Conservation (phyloP, 1,140 invertebrate genomes). For the Latrodectus geometricus region DNA sequence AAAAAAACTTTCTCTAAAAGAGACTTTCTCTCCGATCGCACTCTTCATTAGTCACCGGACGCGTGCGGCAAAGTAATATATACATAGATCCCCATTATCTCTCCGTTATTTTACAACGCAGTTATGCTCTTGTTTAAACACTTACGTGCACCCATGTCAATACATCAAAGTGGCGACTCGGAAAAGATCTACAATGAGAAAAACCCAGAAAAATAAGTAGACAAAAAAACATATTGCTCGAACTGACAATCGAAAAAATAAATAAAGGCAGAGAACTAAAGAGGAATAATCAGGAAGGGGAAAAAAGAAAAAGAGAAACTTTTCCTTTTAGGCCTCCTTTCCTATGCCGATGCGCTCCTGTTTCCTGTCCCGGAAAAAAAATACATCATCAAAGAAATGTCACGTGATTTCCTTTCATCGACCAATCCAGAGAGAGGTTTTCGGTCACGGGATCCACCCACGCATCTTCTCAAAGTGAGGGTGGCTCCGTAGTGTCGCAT, state of each 20-base stretch:
- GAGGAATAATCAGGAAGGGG: neutral
- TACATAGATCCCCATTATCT: neutral
- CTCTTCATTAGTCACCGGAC: neutral
- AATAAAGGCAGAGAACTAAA: conserved; percentile 18
- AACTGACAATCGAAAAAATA: conserved; percentile 1
- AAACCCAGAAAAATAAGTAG: neutral
- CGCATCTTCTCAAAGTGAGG: conserved; percentile 15
- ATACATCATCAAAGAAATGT: neutral
- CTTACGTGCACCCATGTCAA: conserved; percentile 27
- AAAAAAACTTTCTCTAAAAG: neutral
- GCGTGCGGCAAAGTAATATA: conserved; percentile 7
- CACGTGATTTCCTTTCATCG: conserved; percentile 25
- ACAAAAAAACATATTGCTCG: conserved; percentile 14
- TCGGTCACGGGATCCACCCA: conserved; percentile 22
- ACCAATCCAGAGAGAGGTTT: conserved; percentile 16
- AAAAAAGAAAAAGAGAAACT: conserved; percentile 18
- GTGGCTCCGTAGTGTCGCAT: conserved; percentile 42
- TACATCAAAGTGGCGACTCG: conserved; percentile 25
- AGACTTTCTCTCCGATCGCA: neutral
- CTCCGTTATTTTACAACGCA: neutral
- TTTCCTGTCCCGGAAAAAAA: conserved; percentile 8
- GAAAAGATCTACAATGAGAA: conserved; percentile 9
- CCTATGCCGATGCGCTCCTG: conserved; percentile 2
- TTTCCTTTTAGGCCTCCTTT: conserved; percentile 39
- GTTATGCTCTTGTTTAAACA: conserved; percentile 32